These are phyloP conservation scores for Byasa hedistus DNA, from an alignment of 2,888 invertebrate genomes.

Conservation along the genomic window DNA sequence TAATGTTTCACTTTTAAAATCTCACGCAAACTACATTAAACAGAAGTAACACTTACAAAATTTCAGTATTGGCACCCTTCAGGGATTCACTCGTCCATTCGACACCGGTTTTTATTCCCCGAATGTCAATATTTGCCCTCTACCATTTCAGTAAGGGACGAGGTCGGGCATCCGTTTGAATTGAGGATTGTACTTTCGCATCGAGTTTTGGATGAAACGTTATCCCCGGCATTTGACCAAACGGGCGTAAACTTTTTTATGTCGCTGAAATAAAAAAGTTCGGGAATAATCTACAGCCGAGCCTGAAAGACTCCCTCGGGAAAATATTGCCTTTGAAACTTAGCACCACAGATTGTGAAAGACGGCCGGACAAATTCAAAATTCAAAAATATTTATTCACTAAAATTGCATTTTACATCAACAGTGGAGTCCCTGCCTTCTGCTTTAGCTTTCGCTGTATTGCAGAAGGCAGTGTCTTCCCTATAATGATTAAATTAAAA, in stretches of 20 bases:
- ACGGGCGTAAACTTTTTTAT: slow-evolving; percentile 26
- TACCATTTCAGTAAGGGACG: slow-evolving; percentile 11
- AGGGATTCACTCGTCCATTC: neutral
- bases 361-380: neutral
- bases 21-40: too few relatives aligned
- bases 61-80: neutral
- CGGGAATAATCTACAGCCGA: slow-evolving; percentile 29
- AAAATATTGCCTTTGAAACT: slow-evolving; percentile 30
- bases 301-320: slow-evolving; percentile 28
- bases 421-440: too few relatives aligned
- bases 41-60: too few relatives aligned
- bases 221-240: slow-evolving; percentile 19
- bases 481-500: too few relatives aligned
- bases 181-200: slow-evolving; percentile 14
- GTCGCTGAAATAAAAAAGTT: slow-evolving; percentile 26
- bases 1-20: too few relatives aligned
- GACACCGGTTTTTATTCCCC: slow-evolving; percentile 1
- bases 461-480: too few relatives aligned
- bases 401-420: too few relatives aligned
- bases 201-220: slow-evolving; percentile 11
- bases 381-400: neutral
- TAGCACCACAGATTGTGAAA: slow-evolving; percentile 6
- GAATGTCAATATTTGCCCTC: neutral
- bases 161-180: slow-evolving; percentile 1
- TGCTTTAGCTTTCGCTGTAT: too few relatives aligned